phyloP scores from a whole-genome alignment of 2,113 vertebrate genomes.

The Bos indicus region DNA sequence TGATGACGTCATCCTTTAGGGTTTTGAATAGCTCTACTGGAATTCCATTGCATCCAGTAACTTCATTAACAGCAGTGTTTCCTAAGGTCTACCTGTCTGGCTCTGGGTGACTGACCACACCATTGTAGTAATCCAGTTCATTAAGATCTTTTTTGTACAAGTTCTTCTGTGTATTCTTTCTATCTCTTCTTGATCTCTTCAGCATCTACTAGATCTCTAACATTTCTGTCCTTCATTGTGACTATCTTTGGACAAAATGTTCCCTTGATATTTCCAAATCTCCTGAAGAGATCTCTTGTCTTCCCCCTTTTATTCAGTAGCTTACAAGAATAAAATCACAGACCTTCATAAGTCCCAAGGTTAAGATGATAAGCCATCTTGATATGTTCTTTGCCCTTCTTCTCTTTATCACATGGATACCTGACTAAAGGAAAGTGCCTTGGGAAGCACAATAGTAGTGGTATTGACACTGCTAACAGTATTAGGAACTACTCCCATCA shows the following conservation, averaged over 20 bases:
- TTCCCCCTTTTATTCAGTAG: neutral
- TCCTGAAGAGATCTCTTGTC: neutral
- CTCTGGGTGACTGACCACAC: neutral
- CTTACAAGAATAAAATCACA: neutral
- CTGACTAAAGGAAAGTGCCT: neutral
- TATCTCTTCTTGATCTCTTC: neutral
- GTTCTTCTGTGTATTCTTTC: neutral
- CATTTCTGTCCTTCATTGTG: neutral
- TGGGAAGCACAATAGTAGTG: neutral
- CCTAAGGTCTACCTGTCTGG: neutral
- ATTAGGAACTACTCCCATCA: neutral
- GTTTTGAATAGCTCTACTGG: neutral
- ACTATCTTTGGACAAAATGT: neutral
- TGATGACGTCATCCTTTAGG: neutral
- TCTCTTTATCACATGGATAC: neutral
- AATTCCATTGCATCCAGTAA: rapidly evolving
- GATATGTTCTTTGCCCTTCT: neutral
- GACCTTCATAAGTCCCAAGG: neutral
- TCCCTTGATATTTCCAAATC: neutral
- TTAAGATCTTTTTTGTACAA: neutral
- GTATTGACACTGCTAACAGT: neutral
- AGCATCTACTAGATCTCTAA: neutral
- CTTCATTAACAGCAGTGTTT: neutral
- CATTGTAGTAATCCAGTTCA: neutral
- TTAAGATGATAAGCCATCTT: neutral